Percentiles rank a stretch among this genome's conserved stretches.
These are phyloP conservation scores for Taphrorychus bicolor DNA, from an alignment of 2,888 invertebrate species.

Conservation along the genomic window DNA sequence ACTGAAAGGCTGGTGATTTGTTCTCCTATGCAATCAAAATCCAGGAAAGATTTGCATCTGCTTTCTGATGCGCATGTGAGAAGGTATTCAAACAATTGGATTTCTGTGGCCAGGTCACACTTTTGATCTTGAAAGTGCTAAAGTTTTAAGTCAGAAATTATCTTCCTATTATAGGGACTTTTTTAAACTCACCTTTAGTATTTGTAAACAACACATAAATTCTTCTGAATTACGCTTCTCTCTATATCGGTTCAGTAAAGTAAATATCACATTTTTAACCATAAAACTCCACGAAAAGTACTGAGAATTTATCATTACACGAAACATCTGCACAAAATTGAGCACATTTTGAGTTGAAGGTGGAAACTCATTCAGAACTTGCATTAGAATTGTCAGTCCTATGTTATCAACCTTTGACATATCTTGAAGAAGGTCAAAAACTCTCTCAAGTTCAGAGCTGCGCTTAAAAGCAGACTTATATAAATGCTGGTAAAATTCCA, in stretches of 20 bases:
- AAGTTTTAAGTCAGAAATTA: constrained; percentile 8
- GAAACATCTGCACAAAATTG: constrained; percentile 48
- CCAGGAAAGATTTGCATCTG: constrained; percentile 49
- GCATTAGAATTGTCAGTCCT: constrained; percentile 45
- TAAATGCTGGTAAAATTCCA: constrained; percentile 46
- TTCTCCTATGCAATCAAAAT: constrained; percentile 48
- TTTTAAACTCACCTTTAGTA: constrained; percentile 38
- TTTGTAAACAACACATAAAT: constrained; percentile 31
- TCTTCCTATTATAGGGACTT: neutral
- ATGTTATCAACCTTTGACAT: constrained; percentile 47
- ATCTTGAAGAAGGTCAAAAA: constrained; percentile 44
- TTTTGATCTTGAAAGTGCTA: constrained; percentile 31
- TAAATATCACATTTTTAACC: constrained; percentile 36
- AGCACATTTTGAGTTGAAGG: constrained; percentile 46
- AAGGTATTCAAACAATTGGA: constrained; percentile 24
- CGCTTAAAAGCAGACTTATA: constrained; percentile 51
- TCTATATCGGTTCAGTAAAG: constrained; percentile 26
- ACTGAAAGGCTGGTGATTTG: constrained; percentile 39
- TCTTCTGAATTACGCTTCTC: constrained; percentile 11
- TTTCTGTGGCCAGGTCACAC: constrained; percentile 22
- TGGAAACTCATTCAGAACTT: constrained; percentile 42
- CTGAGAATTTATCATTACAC: constrained; percentile 44
- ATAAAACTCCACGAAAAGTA: constrained; percentile 44
- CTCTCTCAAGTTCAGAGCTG: constrained; percentile 38
- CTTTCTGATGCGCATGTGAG: constrained; percentile 13